Evolutionary conservation across 2,797 vertebrate genomes (phyloP), one percentile per base, ranked within the genome.

Genomic region (Notolabrus celidotus): DNA sequence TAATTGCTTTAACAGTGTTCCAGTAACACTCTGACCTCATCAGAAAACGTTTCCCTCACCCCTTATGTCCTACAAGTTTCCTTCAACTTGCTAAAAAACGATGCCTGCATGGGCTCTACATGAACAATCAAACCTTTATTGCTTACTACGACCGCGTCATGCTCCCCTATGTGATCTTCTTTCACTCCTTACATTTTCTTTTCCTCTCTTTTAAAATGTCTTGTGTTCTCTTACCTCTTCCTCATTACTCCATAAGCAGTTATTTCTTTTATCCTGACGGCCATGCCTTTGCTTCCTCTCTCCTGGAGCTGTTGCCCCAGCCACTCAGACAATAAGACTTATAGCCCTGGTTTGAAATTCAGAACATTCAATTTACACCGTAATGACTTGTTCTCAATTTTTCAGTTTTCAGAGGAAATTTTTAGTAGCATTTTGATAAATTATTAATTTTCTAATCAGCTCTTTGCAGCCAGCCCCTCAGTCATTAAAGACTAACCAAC

Each of bases 371-470:
- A 84, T 90, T 86, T 67, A 75, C 68, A 85, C 77, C 70, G 83
- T 88, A 89, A 89, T 88, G 86, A 86, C 83, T 76, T 55, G 55
- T 54, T 82, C 72, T 80, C 74, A 82, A 82, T 91, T 82, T 82
- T 84, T 87, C 85, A 82, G 75, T 84, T 88, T 91, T 89, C 63
- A 71, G 76, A 74, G 72, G 86, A 88, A 81, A 82, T 86, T 90
- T 91, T 89, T 89, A 77, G 86, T 88, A 73, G 86, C 88, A 88
- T 90, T 87, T 91, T 86, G 83, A 90, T 92, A 79, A 92, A 92
- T 93, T 91, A 92, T 93, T 89, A 62, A 92, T 91, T 83, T 92
- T 91, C 89, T 90, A 89, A 92, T 92, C 90, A 90, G 72, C 79
- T 82, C 80, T 84, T 78, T 70, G 50, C 72, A 86, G 79, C 80